Base-by-base conservation (phyloP, 2,888 invertebrate genomes). In the Agrochola lychnidis region DNA sequence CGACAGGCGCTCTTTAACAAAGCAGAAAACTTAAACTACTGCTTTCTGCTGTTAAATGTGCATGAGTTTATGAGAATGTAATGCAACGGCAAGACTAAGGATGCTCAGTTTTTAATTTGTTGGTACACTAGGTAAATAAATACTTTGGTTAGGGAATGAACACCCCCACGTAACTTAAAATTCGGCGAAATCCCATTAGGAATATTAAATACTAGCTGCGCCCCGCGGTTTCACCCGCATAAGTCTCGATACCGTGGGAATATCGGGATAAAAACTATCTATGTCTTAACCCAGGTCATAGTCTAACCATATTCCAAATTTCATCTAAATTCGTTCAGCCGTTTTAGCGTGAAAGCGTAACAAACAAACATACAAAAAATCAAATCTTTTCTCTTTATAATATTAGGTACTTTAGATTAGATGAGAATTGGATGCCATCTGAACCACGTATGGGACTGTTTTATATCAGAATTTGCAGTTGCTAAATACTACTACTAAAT, bases 11-110 rank as follows among this genome's bases (percentile, higher is more conserved):
- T 48, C 16, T 3, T 45, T 14, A 45, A 45, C 45, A 45, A 12
- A 45, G 45, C 14, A 45, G 14, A 14, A 45, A 45, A 45, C 45
- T 45, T 12, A 42, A 6, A 42, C 42, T 42, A 42, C 9, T 45
- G 64, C 5, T 78, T 69, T 70, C 53, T 36, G 42, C 22, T 66
- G 36, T 61, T 16, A 59, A 69, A 70, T 53, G 9, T 19, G 36
- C 51, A 61, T 30, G 61, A 4, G 19, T 30, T 30, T 61, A 61
- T 19, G 30, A 9, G 4, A 19, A 19, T 30, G 0, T 59, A 19
- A 30, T 30, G 30, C 9, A 30, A 59, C 16, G 1, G 30, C 19
- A 19, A 9, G 4, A 59, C 30, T 4, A 42, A 9, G 1, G 42
- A 42, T 42, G 42, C 9, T 42, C 16, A 59, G 19, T 19, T 59